These are phyloP conservation scores for Smittia sp. DNA, from an alignment of 2,888 invertebrate genomes.

Conservation along the genomic window DNA sequence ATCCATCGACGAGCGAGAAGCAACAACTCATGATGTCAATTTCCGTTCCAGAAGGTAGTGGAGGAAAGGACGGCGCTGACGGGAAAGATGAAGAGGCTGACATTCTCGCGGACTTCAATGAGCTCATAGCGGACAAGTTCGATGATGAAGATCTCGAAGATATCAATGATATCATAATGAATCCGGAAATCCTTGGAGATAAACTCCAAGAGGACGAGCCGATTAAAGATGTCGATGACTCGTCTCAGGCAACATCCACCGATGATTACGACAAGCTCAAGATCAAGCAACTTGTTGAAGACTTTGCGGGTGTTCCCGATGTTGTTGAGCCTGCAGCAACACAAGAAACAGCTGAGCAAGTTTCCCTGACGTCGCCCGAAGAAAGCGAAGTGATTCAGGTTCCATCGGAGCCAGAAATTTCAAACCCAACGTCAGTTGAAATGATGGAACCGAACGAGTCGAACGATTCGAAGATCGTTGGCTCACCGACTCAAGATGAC, in stretches of 20 bases:
- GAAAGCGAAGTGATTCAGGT: slow-evolving; percentile 44
- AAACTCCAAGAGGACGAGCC: slow-evolving; percentile 50
- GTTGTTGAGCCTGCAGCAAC: not conserved
- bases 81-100: slow-evolving; percentile 35
- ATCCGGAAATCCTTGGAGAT: slow-evolving; percentile 50
- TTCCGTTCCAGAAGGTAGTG: slow-evolving; percentile 20
- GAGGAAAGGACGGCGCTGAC: slow-evolving; percentile 26
- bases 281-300: slow-evolving; percentile 39
- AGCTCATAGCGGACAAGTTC: slow-evolving; percentile 17
- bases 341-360: not conserved
- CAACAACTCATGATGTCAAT: slow-evolving; percentile 41
- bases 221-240: slow-evolving; percentile 45
- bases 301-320: slow-evolving; percentile 15
- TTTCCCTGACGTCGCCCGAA: slow-evolving; percentile 41
- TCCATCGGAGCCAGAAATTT: slow-evolving; percentile 21
- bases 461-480: slow-evolving; percentile 38
- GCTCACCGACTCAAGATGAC: slow-evolving; percentile 39
- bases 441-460: slow-evolving; percentile 22
- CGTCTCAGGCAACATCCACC: slow-evolving; percentile 38
- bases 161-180: slow-evolving; percentile 44
- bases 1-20: slow-evolving; percentile 16
- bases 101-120: slow-evolving; percentile 33
- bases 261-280: slow-evolving; percentile 39
- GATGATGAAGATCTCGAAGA: slow-evolving; percentile 42
- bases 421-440: slow-evolving; percentile 24